A percentile compares a stretch with the other conserved stretches of the same genome.
These are phyloP conservation scores for Thamnophis elegans DNA, from an alignment of 2,797 vertebrate species.

Conservation along the genomic window DNA sequence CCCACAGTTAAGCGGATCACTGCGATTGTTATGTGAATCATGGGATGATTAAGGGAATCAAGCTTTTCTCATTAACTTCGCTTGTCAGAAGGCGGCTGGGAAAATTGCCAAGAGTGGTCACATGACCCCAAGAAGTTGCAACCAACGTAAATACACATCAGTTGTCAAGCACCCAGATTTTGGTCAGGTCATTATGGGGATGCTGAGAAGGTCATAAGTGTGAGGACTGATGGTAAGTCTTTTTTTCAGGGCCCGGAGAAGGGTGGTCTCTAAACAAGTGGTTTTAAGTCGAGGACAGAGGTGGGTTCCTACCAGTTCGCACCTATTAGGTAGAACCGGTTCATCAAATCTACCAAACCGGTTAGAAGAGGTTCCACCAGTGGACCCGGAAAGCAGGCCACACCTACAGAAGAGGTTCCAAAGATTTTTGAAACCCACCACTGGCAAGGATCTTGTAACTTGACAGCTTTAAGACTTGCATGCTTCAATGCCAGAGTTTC, in stretches of 20 bases:
- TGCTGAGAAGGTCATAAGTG: background rate
- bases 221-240: background rate
- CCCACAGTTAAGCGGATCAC: background rate
- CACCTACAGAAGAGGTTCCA: too few relatives aligned
- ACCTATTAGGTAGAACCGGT: too few relatives aligned
- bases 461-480: too few relatives aligned
- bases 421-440: too few relatives aligned
- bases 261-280: background rate
- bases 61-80: background rate
- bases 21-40: background rate
- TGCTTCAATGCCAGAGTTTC: too few relatives aligned
- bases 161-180: background rate
- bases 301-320: too few relatives aligned
- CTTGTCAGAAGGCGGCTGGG: background rate
- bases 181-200: background rate
- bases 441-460: too few relatives aligned
- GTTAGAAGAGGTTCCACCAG: too few relatives aligned
- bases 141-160: background rate
- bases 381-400: too few relatives aligned
- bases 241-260: background rate
- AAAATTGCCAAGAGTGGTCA: background rate
- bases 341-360: too few relatives aligned
- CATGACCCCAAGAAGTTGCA: background rate
- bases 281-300: background rate
- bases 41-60: background rate